phyloP scores from a whole-genome alignment of 2,888 invertebrate species.

The Cosmia trapezina region DNA sequence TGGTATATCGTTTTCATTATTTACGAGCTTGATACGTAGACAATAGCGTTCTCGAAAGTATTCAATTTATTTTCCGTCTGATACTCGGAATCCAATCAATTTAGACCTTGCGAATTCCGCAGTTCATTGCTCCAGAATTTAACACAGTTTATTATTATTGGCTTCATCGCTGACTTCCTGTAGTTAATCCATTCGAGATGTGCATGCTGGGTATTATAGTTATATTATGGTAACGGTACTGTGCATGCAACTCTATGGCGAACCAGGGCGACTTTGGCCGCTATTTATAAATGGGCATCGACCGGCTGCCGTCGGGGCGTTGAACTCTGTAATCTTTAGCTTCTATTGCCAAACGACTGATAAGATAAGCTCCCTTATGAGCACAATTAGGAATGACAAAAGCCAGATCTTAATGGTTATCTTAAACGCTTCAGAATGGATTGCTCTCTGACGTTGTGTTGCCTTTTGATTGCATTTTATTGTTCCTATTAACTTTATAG shows the following conservation, averaged over 20 bases:
- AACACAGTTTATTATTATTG: slow-evolving; percentile 28
- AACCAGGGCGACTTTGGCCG: slow-evolving; percentile 66
- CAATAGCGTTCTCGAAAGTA: neutral
- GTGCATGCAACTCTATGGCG: slow-evolving; percentile 74
- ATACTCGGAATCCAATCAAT: slow-evolving; percentile 28
- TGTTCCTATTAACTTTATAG: slow-evolving; percentile 33
- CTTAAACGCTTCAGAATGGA: slow-evolving; percentile 40
- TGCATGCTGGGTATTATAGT: slow-evolving; percentile 44
- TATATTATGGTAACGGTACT: slow-evolving; percentile 75
- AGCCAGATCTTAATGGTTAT: slow-evolving; percentile 50
- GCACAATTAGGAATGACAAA: slow-evolving; percentile 51
- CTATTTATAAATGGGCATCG: slow-evolving; percentile 83
- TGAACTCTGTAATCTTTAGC: slow-evolving; percentile 79
- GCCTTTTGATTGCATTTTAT: slow-evolving; percentile 54
- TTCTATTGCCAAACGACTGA: slow-evolving; percentile 74
- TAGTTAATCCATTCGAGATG: slow-evolving; percentile 53
- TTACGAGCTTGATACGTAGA: neutral
- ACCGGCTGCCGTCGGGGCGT: slow-evolving; percentile 76
- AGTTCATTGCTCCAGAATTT: slow-evolving; percentile 48
- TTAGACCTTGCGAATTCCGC: slow-evolving; percentile 27
- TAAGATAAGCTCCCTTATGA: slow-evolving; percentile 71
- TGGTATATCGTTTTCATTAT: slow-evolving; percentile 1
- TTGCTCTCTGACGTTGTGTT: slow-evolving; percentile 21
- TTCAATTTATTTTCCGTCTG: slow-evolving; percentile 19
- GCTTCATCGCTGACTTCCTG: slow-evolving; percentile 37